Base-by-base conservation (phyloP, 64 coral and sea anemone species). In the Montipora efflorescens region DNA sequence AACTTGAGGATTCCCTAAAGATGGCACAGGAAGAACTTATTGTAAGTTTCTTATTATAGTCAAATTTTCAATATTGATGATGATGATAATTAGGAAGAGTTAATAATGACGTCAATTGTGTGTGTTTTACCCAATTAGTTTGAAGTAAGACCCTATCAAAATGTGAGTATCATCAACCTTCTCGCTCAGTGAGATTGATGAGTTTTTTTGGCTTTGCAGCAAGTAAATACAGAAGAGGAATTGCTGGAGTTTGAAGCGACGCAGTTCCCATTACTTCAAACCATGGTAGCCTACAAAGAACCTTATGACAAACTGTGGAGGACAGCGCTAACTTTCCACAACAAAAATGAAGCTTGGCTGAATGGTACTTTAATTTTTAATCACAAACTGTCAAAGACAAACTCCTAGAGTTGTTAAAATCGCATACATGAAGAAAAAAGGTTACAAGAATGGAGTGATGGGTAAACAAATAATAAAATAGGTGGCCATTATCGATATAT, bases 231-330 rank as follows among this genome's bases (percentile, higher is more conserved):
- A 51, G 98, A 99, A 46, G 98, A 99, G 66, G 98, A 99, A 70
- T 67, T 99, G 3, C 79, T 99, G 2, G 94, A 96, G 59, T 99
- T 93, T 90, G 95, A 99, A 75, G 87, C 98, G 3, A 96, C 98
- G 50, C 98, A 99, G 75, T 99, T 96, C 69, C 98, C 98, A 0
- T 94, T 99, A 59, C 95, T 99, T 5, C 98, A 99, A 91, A 89
- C 84, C n/a, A 99, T 99, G 98, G 77, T 96, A 49, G 95, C 95
- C 1, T 96, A 99, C 90, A 99, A 99, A 87, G 98, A 99, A 88
- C 98, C 98, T 48, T 99, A 96, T 46, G 98, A 99, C 11, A 99
- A 99, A 81, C 74, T 99, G 16, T 99, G 98, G 98, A 91, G 95
- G 89, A 99, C 98, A 10, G 95, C 98, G 5, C 84, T 99, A n/a